Percentiles rank a stretch among this genome's conserved stretches.
Conservation (phyloP, 53 echinoderm and acorn worm species). For the Arbacia lixula region DNA sequence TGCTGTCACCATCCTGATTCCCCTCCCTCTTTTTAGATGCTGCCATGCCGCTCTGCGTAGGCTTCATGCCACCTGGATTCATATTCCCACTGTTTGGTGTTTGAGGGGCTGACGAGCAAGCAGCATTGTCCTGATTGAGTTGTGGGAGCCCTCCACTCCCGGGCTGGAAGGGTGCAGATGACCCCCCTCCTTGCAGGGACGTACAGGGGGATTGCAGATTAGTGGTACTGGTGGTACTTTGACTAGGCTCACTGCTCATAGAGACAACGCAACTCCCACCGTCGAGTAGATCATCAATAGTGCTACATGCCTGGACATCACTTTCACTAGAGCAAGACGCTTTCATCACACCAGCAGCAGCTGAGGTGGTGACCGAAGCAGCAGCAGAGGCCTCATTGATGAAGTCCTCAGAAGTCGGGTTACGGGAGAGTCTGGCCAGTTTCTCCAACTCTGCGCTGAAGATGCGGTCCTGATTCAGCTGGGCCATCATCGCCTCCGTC, state of each 20-base stretch:
- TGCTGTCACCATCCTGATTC: slow-evolving; percentile 3
- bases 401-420: slow-evolving; percentile 72
- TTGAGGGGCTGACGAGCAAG: slow-evolving; percentile 52
- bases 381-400: not conserved
- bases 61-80: slow-evolving; percentile 1
- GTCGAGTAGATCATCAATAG: slow-evolving; percentile 29
- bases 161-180: slow-evolving; percentile 9
- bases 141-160: not conserved
- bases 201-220: slow-evolving; percentile 4
- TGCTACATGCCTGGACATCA: not conserved
- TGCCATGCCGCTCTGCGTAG: slow-evolving; percentile 16
- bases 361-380: not conserved
- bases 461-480: slow-evolving; percentile 63
- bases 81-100: slow-evolving; percentile 65
- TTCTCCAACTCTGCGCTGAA: slow-evolving; percentile 98
- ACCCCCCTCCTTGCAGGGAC: not conserved
- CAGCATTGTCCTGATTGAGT: not conserved
- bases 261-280: slow-evolving; percentile 8
- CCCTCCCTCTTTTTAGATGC: slow-evolving; percentile 57
- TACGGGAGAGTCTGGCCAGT: slow-evolving; percentile 92
- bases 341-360: not conserved
- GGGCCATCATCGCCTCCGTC: slow-evolving; percentile 39
- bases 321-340: slow-evolving; percentile 1
- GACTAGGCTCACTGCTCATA: not conserved
- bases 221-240: not conserved